A percentile compares a stretch with the other conserved stretches of the same genome.
Evolutionary conservation across 2,113 vertebrate species (phyloP).

Genomic region (Alces alces): DNA sequence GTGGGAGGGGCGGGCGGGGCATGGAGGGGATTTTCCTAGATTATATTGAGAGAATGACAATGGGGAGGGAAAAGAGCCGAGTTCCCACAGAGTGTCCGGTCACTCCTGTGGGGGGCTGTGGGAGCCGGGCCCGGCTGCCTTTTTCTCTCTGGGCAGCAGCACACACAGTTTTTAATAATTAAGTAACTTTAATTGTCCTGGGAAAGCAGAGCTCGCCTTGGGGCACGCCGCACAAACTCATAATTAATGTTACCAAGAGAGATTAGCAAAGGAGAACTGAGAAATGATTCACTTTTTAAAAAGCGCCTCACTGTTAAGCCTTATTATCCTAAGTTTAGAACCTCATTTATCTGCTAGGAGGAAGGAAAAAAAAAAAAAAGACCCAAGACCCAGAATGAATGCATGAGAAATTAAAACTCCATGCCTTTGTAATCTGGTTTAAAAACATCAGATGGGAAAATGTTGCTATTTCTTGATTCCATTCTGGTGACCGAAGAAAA

Average conservation of each 20-base stretch:
- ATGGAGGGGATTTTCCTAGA: conserved; percentile 80
- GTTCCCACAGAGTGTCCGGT: conserved; percentile 85
- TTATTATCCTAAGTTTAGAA: conserved; percentile 79
- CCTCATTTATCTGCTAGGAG: conserved; percentile 74
- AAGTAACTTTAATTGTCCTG: conserved; percentile 99
- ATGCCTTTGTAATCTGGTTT: not conserved
- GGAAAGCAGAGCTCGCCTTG: conserved; percentile 89
- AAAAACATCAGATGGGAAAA: conserved; percentile 28
- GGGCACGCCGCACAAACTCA: conserved; percentile 88
- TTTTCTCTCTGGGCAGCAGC: conserved; percentile 78
- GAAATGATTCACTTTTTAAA: conserved; percentile 83
- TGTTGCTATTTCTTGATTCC: conserved; percentile 35
- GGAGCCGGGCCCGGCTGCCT: conserved; percentile 82
- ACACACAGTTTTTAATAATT: conserved; percentile 84
- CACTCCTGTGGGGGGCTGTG: conserved; percentile 80
- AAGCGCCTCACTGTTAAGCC: conserved; percentile 77
- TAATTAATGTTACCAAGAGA: conserved; percentile 93
- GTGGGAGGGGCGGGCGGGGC: conserved; percentile 40
- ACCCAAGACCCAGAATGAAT: conserved; percentile 50
- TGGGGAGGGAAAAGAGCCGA: conserved; percentile 76
- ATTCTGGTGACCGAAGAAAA: not conserved
- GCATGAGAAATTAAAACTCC: conserved; percentile 44
- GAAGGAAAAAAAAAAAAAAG: not conserved
- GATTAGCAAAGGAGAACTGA: conserved; percentile 87
- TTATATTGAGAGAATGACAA: conserved; percentile 80